Percentiles rank a stretch among this genome's conserved stretches.
Conservation (phyloP, 2,113 vertebrate species). For the Pandion haliaetus region DNA sequence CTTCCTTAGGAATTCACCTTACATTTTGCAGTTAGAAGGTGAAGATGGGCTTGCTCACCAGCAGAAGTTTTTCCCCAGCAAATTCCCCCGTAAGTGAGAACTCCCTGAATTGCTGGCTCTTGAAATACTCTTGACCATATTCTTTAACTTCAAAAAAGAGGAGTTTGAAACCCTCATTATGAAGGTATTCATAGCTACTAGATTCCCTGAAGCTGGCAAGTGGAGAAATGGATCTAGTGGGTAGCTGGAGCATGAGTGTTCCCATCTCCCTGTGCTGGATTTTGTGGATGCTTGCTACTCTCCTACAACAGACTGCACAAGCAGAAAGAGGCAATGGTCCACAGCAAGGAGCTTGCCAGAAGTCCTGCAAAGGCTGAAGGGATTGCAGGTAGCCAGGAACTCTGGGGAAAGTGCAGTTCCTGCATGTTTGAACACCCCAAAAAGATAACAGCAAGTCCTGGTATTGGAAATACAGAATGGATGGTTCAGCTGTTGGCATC, state of each 20-base stretch:
- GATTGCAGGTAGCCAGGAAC: not conserved
- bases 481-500: not conserved
- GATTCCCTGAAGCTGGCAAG: not conserved
- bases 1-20: not conserved
- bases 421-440: not conserved
- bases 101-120: not conserved
- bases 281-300: not conserved
- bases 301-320: not conserved
- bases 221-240: not conserved
- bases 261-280: not conserved
- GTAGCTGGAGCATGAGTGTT: not conserved
- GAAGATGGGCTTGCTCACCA: not conserved
- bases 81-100: not conserved
- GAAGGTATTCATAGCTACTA: not conserved
- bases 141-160: not conserved
- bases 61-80: not conserved
- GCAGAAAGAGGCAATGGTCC: not conserved
- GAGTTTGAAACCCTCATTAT: not conserved
- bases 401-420: not conserved
- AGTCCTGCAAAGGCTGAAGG: not conserved
- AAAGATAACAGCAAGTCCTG: not conserved
- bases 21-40: not conserved
- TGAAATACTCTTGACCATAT: not conserved
- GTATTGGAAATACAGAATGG: not conserved
- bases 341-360: not conserved